These are phyloP conservation scores for Pyrochroa serraticornis DNA, from an alignment of 2,888 invertebrate genomes.

Conservation along the genomic window DNA sequence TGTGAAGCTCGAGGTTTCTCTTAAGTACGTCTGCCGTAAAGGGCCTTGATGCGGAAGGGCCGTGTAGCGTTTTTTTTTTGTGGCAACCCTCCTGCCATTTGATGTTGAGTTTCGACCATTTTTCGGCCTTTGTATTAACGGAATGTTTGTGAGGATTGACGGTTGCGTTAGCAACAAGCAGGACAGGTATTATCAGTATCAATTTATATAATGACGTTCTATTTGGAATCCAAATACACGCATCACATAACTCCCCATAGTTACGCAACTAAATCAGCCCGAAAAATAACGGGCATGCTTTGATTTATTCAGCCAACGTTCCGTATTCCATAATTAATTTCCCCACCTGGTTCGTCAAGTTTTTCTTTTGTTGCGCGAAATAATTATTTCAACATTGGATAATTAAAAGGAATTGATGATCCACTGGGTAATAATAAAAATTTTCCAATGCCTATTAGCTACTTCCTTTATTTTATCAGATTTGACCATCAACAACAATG, in stretches of 20 bases:
- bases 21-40: too few relatives aligned
- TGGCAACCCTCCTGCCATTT: slow-evolving; percentile 15
- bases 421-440: slow-evolving; percentile 18
- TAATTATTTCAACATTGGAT: slow-evolving; percentile 1
- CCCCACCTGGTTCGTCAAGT: too few relatives aligned
- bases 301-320: neutral
- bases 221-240: slow-evolving; percentile 19
- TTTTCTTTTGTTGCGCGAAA: too few relatives aligned
- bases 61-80: slow-evolving; percentile 8
- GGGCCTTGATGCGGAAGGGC: too few relatives aligned
- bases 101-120: slow-evolving; percentile 14
- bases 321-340: too few relatives aligned
- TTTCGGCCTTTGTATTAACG: slow-evolving; percentile 25
- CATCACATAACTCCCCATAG: slow-evolving; percentile 21
- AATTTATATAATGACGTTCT: slow-evolving; percentile 25
- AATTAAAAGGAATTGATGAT: slow-evolving; percentile 23
- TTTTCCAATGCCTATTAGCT: slow-evolving; percentile 22
- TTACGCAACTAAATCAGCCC: slow-evolving; percentile 20
- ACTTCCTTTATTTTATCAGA: slow-evolving; percentile 22
- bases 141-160: slow-evolving; percentile 24
- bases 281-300: slow-evolving; percentile 9
- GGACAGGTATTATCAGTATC: slow-evolving; percentile 28
- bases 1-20: too few relatives aligned
- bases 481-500: slow-evolving; percentile 25
- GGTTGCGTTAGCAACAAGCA: slow-evolving; percentile 26